Percentiles rank a stretch among this genome's conserved stretches.
Evolutionary conservation across 2,797 vertebrate species (phyloP).

Genomic region (Poecilia wingei): DNA sequence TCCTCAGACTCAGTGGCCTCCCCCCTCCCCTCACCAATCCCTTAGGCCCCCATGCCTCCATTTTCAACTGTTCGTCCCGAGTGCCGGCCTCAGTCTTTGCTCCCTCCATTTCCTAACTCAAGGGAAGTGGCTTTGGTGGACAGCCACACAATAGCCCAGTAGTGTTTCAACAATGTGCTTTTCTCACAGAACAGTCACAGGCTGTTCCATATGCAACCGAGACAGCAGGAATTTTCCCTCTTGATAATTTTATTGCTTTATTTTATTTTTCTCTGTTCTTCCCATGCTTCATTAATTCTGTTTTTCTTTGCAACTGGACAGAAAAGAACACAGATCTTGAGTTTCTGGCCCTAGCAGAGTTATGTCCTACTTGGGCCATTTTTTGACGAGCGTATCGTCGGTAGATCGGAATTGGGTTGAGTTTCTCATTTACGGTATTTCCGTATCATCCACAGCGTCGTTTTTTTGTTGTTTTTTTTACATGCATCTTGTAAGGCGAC

Average conservation of each 20-base stretch:
- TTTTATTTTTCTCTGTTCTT: slow-evolving; percentile 5
- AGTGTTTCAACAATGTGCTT: slow-evolving; percentile 75
- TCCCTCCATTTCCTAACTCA: slow-evolving; percentile 60
- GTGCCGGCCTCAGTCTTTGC: slow-evolving; percentile 51
- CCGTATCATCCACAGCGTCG: slow-evolving; percentile 35
- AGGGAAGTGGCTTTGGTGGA: slow-evolving; percentile 77
- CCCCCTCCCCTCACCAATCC: slow-evolving; percentile 39
- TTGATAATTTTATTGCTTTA: slow-evolving; percentile 21
- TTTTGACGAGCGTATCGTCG: slow-evolving; percentile 38
- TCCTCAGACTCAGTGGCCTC: slow-evolving; percentile 41
- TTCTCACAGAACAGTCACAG: slow-evolving; percentile 74
- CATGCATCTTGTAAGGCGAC: slow-evolving; percentile 43
- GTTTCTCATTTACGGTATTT: slow-evolving; percentile 29
- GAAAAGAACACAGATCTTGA: slow-evolving; percentile 39
- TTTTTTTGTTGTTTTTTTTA: slow-evolving; percentile 30
- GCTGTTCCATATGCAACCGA: slow-evolving; percentile 61
- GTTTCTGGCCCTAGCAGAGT: slow-evolving; percentile 62
- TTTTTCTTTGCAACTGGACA: slow-evolving; percentile 44
- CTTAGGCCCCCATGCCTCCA: slow-evolving; percentile 45
- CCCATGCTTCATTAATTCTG: slow-evolving; percentile 35
- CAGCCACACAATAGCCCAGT: slow-evolving; percentile 80
- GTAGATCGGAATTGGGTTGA: slow-evolving; percentile 53
- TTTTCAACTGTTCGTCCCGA: slow-evolving; percentile 53
- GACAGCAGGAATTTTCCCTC: slow-evolving; percentile 57
- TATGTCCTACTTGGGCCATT: slow-evolving; percentile 23